Evolutionary conservation across 1,140 invertebrate genomes (phyloP), one percentile per base, ranked within the genome.

Genomic region (Liolophura sinensis): DNA sequence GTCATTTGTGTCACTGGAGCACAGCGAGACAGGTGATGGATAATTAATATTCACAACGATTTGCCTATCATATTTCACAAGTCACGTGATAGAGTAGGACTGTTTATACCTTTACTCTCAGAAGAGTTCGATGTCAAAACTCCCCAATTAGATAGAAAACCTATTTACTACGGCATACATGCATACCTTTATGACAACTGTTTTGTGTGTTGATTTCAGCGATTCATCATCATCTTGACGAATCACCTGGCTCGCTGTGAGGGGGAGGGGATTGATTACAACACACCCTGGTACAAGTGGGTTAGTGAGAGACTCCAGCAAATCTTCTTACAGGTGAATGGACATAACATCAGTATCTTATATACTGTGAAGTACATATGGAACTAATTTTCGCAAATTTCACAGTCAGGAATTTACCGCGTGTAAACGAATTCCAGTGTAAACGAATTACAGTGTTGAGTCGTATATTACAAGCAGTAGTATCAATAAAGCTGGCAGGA

Each of bases 191-290:
- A 40, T 40, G 9, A 40, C 3, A 40, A 40, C 31, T 40, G n/a
- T n/a, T n/a, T n/a, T n/a, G n/a, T n/a, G n/a, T n/a, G n/a, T 40
- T 40, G 31, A 27, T 77, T 82, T 24, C 80, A 92, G 90, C 88
- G 96, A 70, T 99, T 99, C 84, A 98, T 98, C 68, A 98, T 98
- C 92, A 95, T 97, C 72, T 87, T 99, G 57, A 97, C 95, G 0
- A 96, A 99, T 84, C 96, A 98, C 87, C 88, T 98, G 71, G 92
- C 95, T 46, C 88, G 91, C 49, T 95, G 93, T 83, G 96, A 98
- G 82, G 94, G 94, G 5, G 94, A 98, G 85, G 93, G 92, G 20
- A 89, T 91, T 69, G 94, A 97, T 83, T 95, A 92, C 77, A 93
- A 94, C 80, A 97, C 94, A n/a, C 90, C 92, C 81, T 98, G 96